Base-by-base conservation (phyloP, 2,888 invertebrate genomes). In the Cephus runcator region DNA sequence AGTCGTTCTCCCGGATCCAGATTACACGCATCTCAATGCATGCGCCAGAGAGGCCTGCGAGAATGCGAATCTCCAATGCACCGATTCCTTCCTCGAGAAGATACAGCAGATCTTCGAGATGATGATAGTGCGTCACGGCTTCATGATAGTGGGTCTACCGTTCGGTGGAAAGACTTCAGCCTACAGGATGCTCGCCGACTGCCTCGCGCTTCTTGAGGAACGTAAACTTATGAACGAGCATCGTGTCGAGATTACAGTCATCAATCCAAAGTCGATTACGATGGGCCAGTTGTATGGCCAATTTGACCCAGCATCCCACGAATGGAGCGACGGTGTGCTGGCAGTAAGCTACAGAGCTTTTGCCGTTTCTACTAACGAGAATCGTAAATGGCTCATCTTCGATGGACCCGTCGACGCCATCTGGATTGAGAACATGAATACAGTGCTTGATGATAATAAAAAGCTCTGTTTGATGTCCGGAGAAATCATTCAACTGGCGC, bases 391-490 rank as follows among this genome's bases (percentile, higher is more conserved):
- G 98, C 93, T 99, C 30, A 93, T 99, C 76, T 98, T 98, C 91
- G 98, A 99, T 92, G 99, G 99, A 0, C 98, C 98, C 0, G 98
- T 98, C 0, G 98, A 98, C 91, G 97, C 98, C 0, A 95, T 98
- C 75, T 98, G 98, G 98, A 98, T 98, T 85, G 98, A 98, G 92
- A 98, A 98, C 88, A 95, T 98, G 94, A 98, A 98, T 89, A 98
- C 98, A 0, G 98, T 98, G 0, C 91, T 99, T 77, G 98, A 98
- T 88, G 98, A 98, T 88, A 98, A 98, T 89, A 98, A 98, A 92
- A 98, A 98, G 89, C 92, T 99, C 23, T 99, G 98, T 86, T 92
- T 99, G 30, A 98, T 98, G 97, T 98, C 98, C 35, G 98, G 98
- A 0, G 98, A 99, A 92, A 98, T 98, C 86, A 98, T 98, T 78